Evolutionary conservation across 2,113 vertebrate genomes (phyloP), one percentile per base, ranked within the genome.

Genomic region (Ceratotherium simum): DNA sequence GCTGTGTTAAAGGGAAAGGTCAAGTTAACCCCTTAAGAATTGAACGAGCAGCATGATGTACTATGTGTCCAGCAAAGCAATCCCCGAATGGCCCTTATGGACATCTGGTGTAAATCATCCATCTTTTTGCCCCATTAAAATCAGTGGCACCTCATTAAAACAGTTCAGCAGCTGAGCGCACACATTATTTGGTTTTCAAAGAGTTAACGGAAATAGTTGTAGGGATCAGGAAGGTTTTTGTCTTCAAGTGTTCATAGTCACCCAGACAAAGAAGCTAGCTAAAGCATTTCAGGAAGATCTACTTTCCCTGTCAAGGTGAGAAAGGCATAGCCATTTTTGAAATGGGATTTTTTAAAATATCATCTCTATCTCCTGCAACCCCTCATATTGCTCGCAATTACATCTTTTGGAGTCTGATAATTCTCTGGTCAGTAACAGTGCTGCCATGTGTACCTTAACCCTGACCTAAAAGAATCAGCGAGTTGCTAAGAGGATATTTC

Each of bases 11-110:
- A 98, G 95, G 96, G 83, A 95, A 98, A 98, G 93, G 96, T 98
- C 98, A 97, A 97, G 97, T 98, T 98, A 98, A 98, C 97, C 98
- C 98, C 98, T 75, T 82, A 97, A 98, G 97, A 94, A 97, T 97
- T 97, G 86, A 96, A 60, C 2, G 83, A 97, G 76, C 91, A 95
- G 96, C 70, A 80, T 97, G 87, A 97, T 98, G 91, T 96, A 96
- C 97, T 97, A 90, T 78, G 95, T 92, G 82, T 87, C 96, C 90
- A 46, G 82, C 69, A 91, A 92, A 95, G 93, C 96, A 96, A 93
- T 98, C 97, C 98, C 98, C 90, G 20, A 96, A 97, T 97, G 96
- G 96, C 97, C 92, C 96, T 98, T 96, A 87, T 65, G 96, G 96
- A 98, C 90, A 98, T 88, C 82, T 96, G 95, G 96, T 97, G 67